Percentiles rank a stretch among this genome's conserved stretches.
Evolutionary conservation across 2,888 invertebrate genomes (phyloP).

Genomic region (Zhuqinia jingwanae): DNA sequence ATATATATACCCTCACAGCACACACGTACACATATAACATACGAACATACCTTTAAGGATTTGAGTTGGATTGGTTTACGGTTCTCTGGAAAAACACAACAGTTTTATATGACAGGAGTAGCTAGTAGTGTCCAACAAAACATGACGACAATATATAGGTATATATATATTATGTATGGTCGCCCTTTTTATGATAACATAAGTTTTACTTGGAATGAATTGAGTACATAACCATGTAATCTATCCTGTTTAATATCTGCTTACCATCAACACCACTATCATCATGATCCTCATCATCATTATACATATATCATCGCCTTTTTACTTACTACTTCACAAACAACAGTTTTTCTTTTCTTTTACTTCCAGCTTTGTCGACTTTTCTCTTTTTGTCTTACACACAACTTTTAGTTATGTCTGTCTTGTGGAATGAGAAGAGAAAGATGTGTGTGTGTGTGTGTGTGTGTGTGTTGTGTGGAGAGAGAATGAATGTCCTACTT

Average conservation of each 20-base stretch:
- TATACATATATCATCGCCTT: neutral
- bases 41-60: too few species aligned
- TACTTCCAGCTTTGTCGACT: neutral
- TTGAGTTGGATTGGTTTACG: too few species aligned
- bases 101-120: too few species aligned
- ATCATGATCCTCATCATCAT: neutral
- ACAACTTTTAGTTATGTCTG: neutral
- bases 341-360: neutral
- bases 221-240: neutral
- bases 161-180: too few species aligned
- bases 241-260: neutral
- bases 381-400: neutral
- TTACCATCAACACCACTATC: conserved; percentile 15
- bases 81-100: too few species aligned
- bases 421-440: neutral
- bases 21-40: too few species aligned
- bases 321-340: neutral
- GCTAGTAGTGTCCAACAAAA: too few species aligned
- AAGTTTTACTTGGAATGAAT: too few species aligned
- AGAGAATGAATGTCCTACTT: neutral
- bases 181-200: too few species aligned
- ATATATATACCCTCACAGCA: too few species aligned
- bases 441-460: neutral
- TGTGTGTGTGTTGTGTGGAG: too few species aligned
- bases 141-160: too few species aligned